Evolutionary conservation across 2,797 vertebrate genomes (phyloP).

Genomic region (Gobionotothen gibberifrons): DNA sequence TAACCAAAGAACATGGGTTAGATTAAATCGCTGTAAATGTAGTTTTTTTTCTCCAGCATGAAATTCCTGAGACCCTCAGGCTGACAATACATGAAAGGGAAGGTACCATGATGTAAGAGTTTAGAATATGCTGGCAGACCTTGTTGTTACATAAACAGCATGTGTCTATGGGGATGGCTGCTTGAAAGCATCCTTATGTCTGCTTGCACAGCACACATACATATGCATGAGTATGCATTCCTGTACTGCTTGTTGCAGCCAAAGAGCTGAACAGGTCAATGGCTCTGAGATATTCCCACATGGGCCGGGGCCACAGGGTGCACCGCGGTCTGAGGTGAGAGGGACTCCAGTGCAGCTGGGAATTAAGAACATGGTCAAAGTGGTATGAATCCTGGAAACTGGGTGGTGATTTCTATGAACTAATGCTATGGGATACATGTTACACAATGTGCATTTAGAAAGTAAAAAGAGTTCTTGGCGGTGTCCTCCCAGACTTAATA

Average conservation of each 20-base stretch:
- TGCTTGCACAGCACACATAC: conserved; percentile 26
- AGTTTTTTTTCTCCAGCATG: conserved; percentile 24
- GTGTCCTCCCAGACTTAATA: conserved; percentile 7
- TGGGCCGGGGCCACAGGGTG: conserved; percentile 16
- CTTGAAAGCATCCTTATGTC: conserved; percentile 38
- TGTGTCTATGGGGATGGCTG: conserved; percentile 15
- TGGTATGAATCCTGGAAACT: conserved; percentile 31
- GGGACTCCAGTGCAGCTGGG: conserved; percentile 28
- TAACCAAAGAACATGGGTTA: conserved; percentile 39
- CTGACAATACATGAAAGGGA: conserved; percentile 31
- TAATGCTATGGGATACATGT: conserved; percentile 27
- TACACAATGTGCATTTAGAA: conserved; percentile 28
- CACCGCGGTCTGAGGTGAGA: conserved; percentile 20
- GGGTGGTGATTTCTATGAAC: conserved; percentile 46
- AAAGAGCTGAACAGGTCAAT: conserved; percentile 30
- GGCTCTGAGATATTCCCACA: conserved; percentile 53
- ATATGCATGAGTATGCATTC: conserved; percentile 15
- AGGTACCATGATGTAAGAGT: conserved; percentile 13
- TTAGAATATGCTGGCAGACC: conserved; percentile 10
- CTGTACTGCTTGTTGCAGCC: conserved; percentile 16
- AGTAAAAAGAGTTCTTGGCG: conserved; percentile 28
- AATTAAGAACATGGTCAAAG: background rate
- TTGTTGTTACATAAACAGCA: conserved; percentile 24
- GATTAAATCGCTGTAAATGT: conserved; percentile 44
- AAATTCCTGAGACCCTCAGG: conserved; percentile 33